Conservation (phyloP, 2,113 vertebrate species). For the Eulemur macaco region DNA sequence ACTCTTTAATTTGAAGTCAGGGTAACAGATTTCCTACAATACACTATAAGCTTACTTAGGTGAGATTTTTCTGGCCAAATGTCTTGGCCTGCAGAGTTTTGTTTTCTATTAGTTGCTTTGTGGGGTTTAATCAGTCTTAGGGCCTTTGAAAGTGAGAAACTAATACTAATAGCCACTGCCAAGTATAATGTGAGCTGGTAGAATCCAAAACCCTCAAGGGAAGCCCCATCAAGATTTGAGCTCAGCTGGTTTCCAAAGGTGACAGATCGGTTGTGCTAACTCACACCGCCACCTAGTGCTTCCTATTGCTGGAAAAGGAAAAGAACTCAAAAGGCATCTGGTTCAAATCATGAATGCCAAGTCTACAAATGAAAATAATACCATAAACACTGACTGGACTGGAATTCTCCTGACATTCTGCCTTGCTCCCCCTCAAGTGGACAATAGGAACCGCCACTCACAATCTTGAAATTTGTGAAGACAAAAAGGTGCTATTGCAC, state of each 20-base stretch:
- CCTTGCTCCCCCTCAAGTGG: slow-evolving; percentile 34
- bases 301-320: slow-evolving; percentile 36
- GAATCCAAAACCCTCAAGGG: slow-evolving; percentile 78
- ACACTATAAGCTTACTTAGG: slow-evolving; percentile 77
- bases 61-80: slow-evolving; percentile 76
- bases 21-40: slow-evolving; percentile 78
- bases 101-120: slow-evolving; percentile 70
- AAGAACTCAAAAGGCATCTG: slow-evolving; percentile 74
- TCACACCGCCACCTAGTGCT: slow-evolving; percentile 81
- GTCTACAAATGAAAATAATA: slow-evolving; percentile 81
- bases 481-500: slow-evolving; percentile 47
- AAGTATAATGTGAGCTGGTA: slow-evolving; percentile 74
- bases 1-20: slow-evolving; percentile 80
- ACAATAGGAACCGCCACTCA: slow-evolving; percentile 39
- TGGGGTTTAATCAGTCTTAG: slow-evolving; percentile 49
- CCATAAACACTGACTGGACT: slow-evolving; percentile 71
- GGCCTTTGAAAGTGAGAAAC: slow-evolving; percentile 77
- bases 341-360: slow-evolving; percentile 84
- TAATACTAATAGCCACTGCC: slow-evolving; percentile 53
- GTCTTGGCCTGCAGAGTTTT: slow-evolving; percentile 47
- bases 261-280: slow-evolving; percentile 69
- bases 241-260: slow-evolving; percentile 70
- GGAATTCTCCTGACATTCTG: slow-evolving; percentile 66
- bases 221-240: slow-evolving; percentile 72
- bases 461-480: not conserved